A percentile compares a stretch with the other conserved stretches of the same genome.
Evolutionary conservation across 2,797 vertebrate genomes (phyloP).

Genomic region (Micropoecilia bifurca): DNA sequence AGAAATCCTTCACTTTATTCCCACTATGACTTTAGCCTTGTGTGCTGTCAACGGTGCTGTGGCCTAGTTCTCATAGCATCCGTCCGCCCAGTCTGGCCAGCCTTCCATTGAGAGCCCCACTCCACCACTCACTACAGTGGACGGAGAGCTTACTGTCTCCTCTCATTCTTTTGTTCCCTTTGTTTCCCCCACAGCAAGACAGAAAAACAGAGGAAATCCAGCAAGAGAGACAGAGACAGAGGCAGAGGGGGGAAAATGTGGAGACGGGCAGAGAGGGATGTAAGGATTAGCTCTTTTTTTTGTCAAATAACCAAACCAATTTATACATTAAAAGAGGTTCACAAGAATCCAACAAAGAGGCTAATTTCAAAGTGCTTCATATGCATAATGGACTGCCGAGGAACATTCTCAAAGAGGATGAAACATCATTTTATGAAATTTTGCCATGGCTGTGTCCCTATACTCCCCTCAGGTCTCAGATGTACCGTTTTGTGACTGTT

Average conservation of each 20-base stretch:
- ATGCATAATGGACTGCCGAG: slow-evolving; percentile 41
- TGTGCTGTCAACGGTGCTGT: slow-evolving; percentile 57
- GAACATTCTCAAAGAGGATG: slow-evolving; percentile 45
- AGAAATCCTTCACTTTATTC: slow-evolving; percentile 50
- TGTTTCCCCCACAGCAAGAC: slow-evolving; percentile 76
- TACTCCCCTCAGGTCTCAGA: too few relatives aligned
- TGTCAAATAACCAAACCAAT: slow-evolving; percentile 67
- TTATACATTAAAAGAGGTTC: slow-evolving; percentile 65
- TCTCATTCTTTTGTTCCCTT: slow-evolving; percentile 76
- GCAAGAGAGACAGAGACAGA: slow-evolving; percentile 55
- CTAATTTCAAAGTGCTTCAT: slow-evolving; percentile 62
- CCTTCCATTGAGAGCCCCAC: slow-evolving; percentile 63
- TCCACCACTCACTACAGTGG: slow-evolving; percentile 66
- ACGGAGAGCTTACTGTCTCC: slow-evolving; percentile 74
- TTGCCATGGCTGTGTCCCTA: slow-evolving; percentile 6
- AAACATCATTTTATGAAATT: slow-evolving; percentile 50
- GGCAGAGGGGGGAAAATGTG: slow-evolving; percentile 47
- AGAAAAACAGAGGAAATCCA: slow-evolving; percentile 79
- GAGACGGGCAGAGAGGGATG: slow-evolving; percentile 62
- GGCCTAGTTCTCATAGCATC: slow-evolving; percentile 74
- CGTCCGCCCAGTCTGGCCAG: slow-evolving; percentile 56
- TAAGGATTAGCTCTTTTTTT: slow-evolving; percentile 68
- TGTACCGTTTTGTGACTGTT: too few relatives aligned
- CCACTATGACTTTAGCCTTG: slow-evolving; percentile 47
- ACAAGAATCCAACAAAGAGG: slow-evolving; percentile 61